phyloP scores from a whole-genome alignment of 2,797 vertebrate genomes.

The Channa striata region DNA sequence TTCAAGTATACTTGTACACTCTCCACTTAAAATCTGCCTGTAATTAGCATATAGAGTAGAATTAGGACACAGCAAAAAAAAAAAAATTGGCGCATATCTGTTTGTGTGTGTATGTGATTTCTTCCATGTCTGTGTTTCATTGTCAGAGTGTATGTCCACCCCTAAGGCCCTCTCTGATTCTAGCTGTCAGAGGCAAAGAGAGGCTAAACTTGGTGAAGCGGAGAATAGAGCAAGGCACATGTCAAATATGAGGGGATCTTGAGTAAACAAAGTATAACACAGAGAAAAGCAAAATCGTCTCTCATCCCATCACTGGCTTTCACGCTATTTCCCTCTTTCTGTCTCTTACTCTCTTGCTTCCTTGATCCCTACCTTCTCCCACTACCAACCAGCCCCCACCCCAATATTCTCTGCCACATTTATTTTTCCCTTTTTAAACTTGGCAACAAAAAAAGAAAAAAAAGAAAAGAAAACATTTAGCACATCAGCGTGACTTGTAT shows the following conservation, averaged over 20 bases:
- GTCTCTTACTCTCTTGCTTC: slow-evolving; percentile 38
- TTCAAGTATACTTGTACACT: neutral
- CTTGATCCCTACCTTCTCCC: slow-evolving; percentile 40
- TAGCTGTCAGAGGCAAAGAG: slow-evolving; percentile 73
- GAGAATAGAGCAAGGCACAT: slow-evolving; percentile 81
- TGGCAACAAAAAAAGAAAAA: too few relatives aligned
- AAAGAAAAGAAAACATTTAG: slow-evolving; percentile 33
- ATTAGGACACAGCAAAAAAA: slow-evolving; percentile 26
- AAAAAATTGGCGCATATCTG: slow-evolving; percentile 26
- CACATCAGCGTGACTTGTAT: slow-evolving; percentile 57
- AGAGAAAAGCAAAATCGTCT: slow-evolving; percentile 71
- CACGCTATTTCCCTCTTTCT: slow-evolving; percentile 49
- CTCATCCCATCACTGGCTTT: slow-evolving; percentile 69
- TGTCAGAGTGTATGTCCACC: slow-evolving; percentile 64
- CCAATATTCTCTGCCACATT: slow-evolving; percentile 47
- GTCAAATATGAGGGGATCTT: slow-evolving; percentile 81
- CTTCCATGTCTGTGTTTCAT: slow-evolving; percentile 48
- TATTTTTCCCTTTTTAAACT: slow-evolving; percentile 50
- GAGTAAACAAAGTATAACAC: slow-evolving; percentile 82
- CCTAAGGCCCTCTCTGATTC: slow-evolving; percentile 67
- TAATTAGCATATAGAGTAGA: neutral
- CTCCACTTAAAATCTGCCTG: neutral
- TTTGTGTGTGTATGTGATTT: slow-evolving; percentile 37
- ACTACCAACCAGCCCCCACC: too few relatives aligned
- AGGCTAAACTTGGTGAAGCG: slow-evolving; percentile 79